Evolutionary conservation across 1,140 invertebrate species (phyloP), one percentile per base, ranked within the genome.

Genomic region (Prorops nasuta): DNA sequence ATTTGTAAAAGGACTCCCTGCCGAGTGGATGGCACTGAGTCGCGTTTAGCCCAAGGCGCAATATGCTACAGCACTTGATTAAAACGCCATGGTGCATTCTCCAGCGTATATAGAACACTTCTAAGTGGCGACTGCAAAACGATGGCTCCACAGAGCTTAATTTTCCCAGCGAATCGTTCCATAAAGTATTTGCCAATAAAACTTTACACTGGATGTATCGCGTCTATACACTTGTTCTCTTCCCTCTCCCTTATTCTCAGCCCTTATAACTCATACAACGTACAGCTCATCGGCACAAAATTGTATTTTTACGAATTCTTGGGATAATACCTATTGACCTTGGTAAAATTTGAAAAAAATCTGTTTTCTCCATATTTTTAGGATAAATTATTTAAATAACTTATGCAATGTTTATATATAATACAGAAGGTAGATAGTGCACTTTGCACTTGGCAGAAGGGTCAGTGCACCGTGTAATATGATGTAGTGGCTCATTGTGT

Each of bases 61-160:
- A 71, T 71, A 70, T 71, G 66, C 57, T 67, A 28, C 50, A 56
- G 53, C 59, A 64, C 64, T 71, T 71, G 67, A 71, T 71, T 69
- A 70, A 67, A 70, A 70, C 60, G 60, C 59, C 45, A 58, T 54
- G 52, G 54, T 57, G 52, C 56, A 54, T 54, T 36, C 51, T 59
- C 44, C 51, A 38, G 38, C 52, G 43, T 32, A 56, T n/a, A n/a
- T 63, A 59, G 59, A 67, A 62, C 43, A 55, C 48, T 62, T 36
- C 43, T 51, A 53, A 60, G 52, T 54, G 42, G 40, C 10, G 40
- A 37, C n/a, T 46, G 52, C 51, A 43, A 47, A 44, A 44, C 44
- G 48, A 59, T 48, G 54, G 39, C 38, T 56, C 49, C 38, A 9
- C 31, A 18, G 43, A 54, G 44, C 32, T 43, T 60, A 60, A 60